Conservation (phyloP, 2,797 vertebrate species). For the Mustela erminea region DNA sequence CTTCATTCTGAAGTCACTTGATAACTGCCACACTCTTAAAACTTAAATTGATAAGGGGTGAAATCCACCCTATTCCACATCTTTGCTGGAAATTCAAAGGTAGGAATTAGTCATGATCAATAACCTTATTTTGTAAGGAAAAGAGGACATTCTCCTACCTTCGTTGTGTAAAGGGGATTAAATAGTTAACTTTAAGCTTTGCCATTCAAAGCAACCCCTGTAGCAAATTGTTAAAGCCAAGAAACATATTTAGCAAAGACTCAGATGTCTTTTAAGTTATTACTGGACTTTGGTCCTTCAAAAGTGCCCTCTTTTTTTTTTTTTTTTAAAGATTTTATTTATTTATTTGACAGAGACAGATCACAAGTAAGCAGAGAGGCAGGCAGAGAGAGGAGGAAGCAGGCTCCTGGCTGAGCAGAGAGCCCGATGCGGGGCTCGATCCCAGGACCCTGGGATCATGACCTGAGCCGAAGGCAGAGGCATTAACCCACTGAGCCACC, state of each 20-base stretch:
- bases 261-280: not conserved
- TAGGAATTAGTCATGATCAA: not conserved
- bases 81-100: not conserved
- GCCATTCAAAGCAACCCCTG: not conserved
- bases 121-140: constrained; percentile 3
- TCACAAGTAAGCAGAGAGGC: no score
- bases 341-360: no score
- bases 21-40: not conserved
- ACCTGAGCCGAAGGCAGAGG: no score
- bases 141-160: not conserved
- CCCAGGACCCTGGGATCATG: no score
- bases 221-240: not conserved
- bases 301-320: not conserved
- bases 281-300: not conserved
- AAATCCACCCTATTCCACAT: not conserved
- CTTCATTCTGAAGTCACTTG: constrained; percentile 1
- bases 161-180: not conserved
- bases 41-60: not conserved
- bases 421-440: no score
- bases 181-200: constrained; percentile 2
- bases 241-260: not conserved
- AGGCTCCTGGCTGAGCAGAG: no score
- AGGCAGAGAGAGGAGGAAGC: no score
- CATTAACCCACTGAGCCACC: no score
- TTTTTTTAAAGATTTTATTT: no score